These are phyloP conservation scores for Penaeus vannamei DNA, from an alignment of 1,140 invertebrate species.

Conservation along the genomic window DNA sequence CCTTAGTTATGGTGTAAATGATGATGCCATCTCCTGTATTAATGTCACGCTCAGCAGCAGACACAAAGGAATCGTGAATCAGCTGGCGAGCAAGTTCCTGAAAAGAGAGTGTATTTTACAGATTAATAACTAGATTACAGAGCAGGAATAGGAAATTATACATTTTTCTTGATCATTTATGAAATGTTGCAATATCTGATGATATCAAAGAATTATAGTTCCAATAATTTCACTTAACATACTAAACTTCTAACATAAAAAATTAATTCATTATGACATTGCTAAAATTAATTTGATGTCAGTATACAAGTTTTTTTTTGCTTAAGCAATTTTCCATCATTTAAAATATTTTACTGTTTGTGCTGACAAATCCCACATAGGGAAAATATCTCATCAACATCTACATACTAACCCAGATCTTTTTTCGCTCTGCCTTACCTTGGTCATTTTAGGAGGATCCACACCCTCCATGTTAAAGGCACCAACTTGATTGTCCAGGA, in stretches of 20 bases:
- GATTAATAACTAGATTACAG: not conserved
- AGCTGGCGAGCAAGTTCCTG: slow-evolving; percentile 86
- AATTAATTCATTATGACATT: too few relatives aligned
- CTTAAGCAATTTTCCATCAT: too few relatives aligned
- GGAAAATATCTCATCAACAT: too few relatives aligned
- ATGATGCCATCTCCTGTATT: slow-evolving; percentile 94
- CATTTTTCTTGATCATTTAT: slow-evolving; percentile 75
- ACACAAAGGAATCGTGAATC: slow-evolving; percentile 96
- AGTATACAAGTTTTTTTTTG: too few relatives aligned
- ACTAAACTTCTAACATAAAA: too few relatives aligned
- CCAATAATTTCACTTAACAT: too few relatives aligned
- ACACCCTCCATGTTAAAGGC: slow-evolving; percentile 86
- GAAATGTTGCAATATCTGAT: not conserved
- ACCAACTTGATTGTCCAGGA: slow-evolving; percentile 92
- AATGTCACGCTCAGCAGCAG: slow-evolving; percentile 97
- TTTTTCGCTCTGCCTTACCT: slow-evolving; percentile 58
- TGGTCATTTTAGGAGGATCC: slow-evolving; percentile 76
- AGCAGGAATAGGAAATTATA: not conserved
- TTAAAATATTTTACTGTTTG: too few relatives aligned
- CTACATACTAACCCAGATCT: too few relatives aligned
- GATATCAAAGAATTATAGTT: too few relatives aligned
- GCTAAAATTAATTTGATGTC: too few relatives aligned
- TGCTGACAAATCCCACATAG: too few relatives aligned
- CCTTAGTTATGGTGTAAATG: slow-evolving; percentile 92
- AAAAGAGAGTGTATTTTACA: not conserved